phyloP scores from a whole-genome alignment of 2,797 vertebrate species.

The Phyllotis vaccarum region DNA sequence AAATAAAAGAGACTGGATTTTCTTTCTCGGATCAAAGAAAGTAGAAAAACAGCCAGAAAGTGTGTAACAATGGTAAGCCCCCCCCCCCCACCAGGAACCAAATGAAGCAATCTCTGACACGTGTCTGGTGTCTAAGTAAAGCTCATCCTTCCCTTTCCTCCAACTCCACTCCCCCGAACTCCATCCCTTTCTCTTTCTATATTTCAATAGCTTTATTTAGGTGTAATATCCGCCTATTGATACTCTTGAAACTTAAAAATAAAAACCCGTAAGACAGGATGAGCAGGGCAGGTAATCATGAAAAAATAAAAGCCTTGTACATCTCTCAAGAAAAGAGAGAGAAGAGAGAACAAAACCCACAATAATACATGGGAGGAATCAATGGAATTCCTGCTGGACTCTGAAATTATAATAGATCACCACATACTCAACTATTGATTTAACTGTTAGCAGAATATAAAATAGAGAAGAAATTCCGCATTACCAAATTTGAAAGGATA shows the following conservation, averaged over 20 bases:
- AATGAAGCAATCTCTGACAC: background rate
- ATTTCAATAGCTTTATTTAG: background rate
- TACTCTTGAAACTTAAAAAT: background rate
- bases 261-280: background rate
- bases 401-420: slow-evolving; percentile 1
- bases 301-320: background rate
- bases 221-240: background rate
- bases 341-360: background rate
- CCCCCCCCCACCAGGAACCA: background rate
- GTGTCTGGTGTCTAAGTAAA: background rate
- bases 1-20: slow-evolving; percentile 13
- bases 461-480: slow-evolving; percentile 60
- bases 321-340: background rate
- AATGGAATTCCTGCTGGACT: background rate
- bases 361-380: background rate
- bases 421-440: background rate
- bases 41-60: background rate
- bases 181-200: background rate
- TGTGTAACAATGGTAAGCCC: fast-evolving
- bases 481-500: slow-evolving; percentile 49
- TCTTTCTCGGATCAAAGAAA: background rate
- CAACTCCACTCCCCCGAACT: too few species aligned
- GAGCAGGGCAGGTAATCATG: background rate
- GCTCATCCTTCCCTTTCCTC: background rate
- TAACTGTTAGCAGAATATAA: slow-evolving; percentile 27